Evolutionary conservation across 2,113 vertebrate species (phyloP), one percentile per base, ranked within the genome.

Genomic region (Burhinus oedicnemus): DNA sequence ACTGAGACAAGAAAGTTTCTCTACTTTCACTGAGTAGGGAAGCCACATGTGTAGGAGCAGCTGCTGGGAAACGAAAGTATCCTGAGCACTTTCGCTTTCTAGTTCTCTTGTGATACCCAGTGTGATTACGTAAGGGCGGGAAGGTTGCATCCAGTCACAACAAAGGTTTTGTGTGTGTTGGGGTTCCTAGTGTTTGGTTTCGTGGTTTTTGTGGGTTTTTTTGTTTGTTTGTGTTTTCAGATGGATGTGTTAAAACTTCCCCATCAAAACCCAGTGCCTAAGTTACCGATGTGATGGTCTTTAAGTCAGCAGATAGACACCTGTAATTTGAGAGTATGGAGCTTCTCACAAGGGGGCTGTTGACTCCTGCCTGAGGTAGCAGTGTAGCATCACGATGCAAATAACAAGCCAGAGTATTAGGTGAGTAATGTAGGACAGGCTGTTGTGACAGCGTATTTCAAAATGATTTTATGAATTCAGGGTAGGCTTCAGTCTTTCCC

Each of bases 61-160:
- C 57, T 87, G 77, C 58, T 85, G 54, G 34, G 71, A 96, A 94
- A 60, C 0, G 55, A 92, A 96, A 94, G 30, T 74, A n/a, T 65
- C 5, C 12, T 12, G 16, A 80, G 54, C 2, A 0, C 70, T 96
- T 97, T 96, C 87, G 77, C 58, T 97, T 97, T 96, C 87, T 86
- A 20, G 5, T 87, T 96, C 62, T 91, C 26, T 36, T 70, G 52
- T 72, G 62, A 34, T 76, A 79, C 34, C 32, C 12, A 15, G 20
- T 19, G 38, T 57, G 26, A 40, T 89, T 89, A 15, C 8, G n/a
- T 51, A 40, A 30, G 42, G 32, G 17, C 8, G 11, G 7, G 8
- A 49, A 58, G 36, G 10, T 32, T 80, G 14, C 6, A 17, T 23
- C 38, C n/a, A 66, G 21, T 91, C 29, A 71, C 25, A 82, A 0